A percentile compares a stretch with the other conserved stretches of the same genome.
phyloP scores from a whole-genome alignment of 2,113 vertebrate species.

The Chiloscyllium plagiosum region DNA sequence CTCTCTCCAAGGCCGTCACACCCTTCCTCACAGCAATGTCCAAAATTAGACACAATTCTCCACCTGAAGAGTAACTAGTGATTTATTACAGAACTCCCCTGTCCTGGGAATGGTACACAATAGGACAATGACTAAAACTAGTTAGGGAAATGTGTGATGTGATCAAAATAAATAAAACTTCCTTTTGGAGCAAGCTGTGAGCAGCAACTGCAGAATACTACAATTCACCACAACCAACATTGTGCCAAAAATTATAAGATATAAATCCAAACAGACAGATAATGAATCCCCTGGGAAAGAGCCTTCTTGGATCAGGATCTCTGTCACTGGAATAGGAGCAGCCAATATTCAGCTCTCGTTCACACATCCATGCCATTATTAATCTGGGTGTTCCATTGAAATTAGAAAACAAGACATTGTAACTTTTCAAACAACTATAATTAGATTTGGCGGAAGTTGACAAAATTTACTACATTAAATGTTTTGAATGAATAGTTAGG shows the following conservation, averaged over 20 bases:
- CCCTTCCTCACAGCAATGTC: not conserved
- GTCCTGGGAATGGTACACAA: not conserved
- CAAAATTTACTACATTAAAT: not conserved
- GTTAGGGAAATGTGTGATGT: not conserved
- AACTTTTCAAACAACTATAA: not conserved
- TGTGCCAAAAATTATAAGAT: not conserved
- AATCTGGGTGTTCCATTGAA: not conserved
- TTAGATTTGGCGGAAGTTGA: not conserved
- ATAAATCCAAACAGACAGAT: not conserved
- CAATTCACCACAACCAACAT: not conserved
- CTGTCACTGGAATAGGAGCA: not conserved
- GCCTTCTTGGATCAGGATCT: not conserved
- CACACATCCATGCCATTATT: not conserved
- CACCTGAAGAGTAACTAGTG: not conserved
- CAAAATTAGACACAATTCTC: not conserved
- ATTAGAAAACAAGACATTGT: not conserved
- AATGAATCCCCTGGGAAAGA: not conserved
- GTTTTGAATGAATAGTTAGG: not conserved
- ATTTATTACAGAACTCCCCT: not conserved
- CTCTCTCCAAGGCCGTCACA: not conserved
- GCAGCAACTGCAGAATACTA: not conserved
- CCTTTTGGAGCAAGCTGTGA: not conserved
- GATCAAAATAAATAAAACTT: not conserved
- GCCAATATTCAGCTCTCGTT: not conserved
- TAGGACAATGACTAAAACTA: not conserved